phyloP scores from a whole-genome alignment of 1,140 invertebrate species.

The Drosophila mauritiana region DNA sequence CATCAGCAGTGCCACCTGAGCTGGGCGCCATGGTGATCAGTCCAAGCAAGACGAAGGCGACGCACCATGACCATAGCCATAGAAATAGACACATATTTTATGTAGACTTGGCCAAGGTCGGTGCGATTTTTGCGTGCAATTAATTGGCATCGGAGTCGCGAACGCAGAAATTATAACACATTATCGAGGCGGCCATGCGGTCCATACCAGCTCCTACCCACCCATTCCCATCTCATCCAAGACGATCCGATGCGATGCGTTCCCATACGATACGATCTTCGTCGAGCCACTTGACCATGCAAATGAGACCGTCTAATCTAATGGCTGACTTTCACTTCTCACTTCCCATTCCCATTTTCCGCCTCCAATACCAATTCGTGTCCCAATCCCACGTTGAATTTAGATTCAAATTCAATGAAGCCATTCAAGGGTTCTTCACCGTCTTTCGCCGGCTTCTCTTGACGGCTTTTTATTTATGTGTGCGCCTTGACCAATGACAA shows the following conservation, averaged over 20 bases:
- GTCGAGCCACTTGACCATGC: conserved; percentile 39
- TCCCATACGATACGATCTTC: not conserved
- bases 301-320: conserved; percentile 37
- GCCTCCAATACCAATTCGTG: not conserved
- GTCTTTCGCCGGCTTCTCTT: conserved; percentile 41
- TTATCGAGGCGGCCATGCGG: conserved; percentile 27
- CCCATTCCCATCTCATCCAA: not conserved
- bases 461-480: conserved; percentile 12
- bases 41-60: conserved; percentile 19
- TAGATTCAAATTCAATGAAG: conserved; percentile 23
- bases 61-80: conserved; percentile 14
- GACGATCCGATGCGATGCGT: not conserved
- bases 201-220: conserved; percentile 23
- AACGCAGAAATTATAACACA: conserved; percentile 65
- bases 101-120: conserved; percentile 60
- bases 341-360: not conserved
- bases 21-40: conserved; percentile 19
- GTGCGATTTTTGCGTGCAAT: conserved; percentile 66
- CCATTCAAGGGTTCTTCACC: conserved; percentile 34
- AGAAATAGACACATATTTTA: conserved; percentile 10
- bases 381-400: not conserved
- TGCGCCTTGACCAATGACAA: conserved; percentile 33
- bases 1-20: conserved; percentile 9
- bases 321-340: conserved; percentile 8
- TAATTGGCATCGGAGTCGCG: conserved; percentile 49